Evolutionary conservation across 1,140 invertebrate species (phyloP), one percentile per base, ranked within the genome.

Genomic region (Halyomorpha halys): DNA sequence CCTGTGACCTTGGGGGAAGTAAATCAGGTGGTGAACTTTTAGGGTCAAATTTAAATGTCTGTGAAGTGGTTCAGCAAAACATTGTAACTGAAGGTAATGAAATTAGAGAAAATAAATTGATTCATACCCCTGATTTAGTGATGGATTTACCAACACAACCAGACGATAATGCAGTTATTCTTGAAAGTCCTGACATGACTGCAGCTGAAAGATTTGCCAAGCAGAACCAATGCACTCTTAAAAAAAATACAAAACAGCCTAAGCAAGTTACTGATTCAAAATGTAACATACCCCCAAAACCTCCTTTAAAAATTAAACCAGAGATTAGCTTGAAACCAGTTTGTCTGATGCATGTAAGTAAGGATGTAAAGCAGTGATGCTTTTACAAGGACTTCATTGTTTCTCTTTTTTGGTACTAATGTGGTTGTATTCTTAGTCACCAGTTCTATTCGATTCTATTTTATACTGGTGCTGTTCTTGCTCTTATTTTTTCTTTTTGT

Each of bases 101-200:
- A 53, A n/a, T 13, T 45, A 56, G 54, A 11, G 54, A 60, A 39
- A 25, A n/a, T 60, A 60, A 60, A 44, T 23, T 44, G 14, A 61
- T 59, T 45, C 83, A 87, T 67, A 87, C 90, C 2, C 91, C 90
- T 1, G 91, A 94, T 75, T 76, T 94, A n/a, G 90, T 94, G 30
- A 87, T 92, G 80, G 90, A 92, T 74, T 75, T 93, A 56, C 90
- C 90, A 11, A 69, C 84, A 3, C 61, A 68, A 15, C 61, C 61
- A 19, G 68, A 68, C 1, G 66, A 66, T 19, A 44, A 60, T 19
- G 34, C 11, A 19, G 5, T 60, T 18, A 49, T 47, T 44, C 79
- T 80, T 0, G 82, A 85, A 44, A 84, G 82, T 30, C 82, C 83
- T 0, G 83, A 86, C 63, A 82, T 85, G 81, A 86, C 84, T 2